A percentile compares a stretch with the other conserved stretches of the same genome.
phyloP scores from a whole-genome alignment of 2,888 invertebrate genomes.

The Torymus auratus region DNA sequence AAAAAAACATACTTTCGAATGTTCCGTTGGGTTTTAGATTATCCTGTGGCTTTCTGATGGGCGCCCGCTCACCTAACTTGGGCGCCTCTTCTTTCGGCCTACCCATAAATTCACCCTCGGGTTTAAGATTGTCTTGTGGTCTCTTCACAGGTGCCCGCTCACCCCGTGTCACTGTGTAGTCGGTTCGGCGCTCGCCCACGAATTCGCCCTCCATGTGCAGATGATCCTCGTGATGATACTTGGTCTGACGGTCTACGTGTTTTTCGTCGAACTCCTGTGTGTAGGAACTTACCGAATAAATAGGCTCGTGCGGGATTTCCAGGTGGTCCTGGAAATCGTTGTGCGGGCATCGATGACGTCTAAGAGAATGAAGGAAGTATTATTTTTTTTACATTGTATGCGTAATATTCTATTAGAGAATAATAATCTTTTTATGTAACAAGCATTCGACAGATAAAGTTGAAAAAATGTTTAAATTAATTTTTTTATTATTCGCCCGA shows the following conservation, averaged over 20 bases:
- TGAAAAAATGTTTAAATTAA: no score
- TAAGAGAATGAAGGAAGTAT: constrained; percentile 70
- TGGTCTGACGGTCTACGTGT: constrained; percentile 80
- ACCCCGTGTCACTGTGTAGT: constrained; percentile 76
- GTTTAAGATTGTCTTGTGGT: constrained; percentile 79
- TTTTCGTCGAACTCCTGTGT: constrained; percentile 83
- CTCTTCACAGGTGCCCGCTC: constrained; percentile 74
- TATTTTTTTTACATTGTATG: neutral
- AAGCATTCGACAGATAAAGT: no score
- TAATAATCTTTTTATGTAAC: no score
- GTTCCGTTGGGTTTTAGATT: constrained; percentile 76
- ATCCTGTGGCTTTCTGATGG: constrained; percentile 73
- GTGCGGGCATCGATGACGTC: constrained; percentile 91
- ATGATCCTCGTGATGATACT: constrained; percentile 83
- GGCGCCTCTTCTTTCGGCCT: constrained; percentile 69
- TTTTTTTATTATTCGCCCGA: no score
- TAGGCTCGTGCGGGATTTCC: constrained; percentile 69
- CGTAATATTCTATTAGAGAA: no score
- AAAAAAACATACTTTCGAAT: constrained; percentile 74
- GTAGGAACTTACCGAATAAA: constrained; percentile 79
- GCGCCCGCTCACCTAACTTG: constrained; percentile 66
- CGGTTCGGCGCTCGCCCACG: constrained; percentile 77
- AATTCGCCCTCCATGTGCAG: constrained; percentile 84
- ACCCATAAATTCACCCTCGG: constrained; percentile 78
- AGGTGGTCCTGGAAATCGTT: constrained; percentile 75